Evolutionary conservation across 2,113 vertebrate genomes (phyloP), one percentile per base, ranked within the genome.

Genomic region (Myotis davidii): DNA sequence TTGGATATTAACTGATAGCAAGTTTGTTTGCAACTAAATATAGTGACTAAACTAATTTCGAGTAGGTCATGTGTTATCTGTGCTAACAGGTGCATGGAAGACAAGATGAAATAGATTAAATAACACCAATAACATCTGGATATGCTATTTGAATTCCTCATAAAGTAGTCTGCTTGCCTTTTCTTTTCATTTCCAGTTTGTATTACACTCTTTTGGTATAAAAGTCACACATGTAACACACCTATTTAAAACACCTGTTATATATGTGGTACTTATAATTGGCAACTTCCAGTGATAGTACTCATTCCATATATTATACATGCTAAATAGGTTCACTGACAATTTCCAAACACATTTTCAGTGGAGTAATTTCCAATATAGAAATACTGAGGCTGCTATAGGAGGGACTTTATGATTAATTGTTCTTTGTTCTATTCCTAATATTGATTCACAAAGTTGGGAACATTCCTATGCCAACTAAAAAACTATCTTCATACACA

Each of bases 1-100:
- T 97, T 93, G 96, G 90, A 56, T 76, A 85, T 84, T 91, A 97
- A 94, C 56, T 86, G 54, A 93, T 25, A 98, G 95, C 87, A 98
- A 94, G 50, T 91, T 74, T 97, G 95, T 85, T 39, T 96, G 12
- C 82, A 97, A 52, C 93, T 90, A 92, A 95, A 96, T 90, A 97
- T 70, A 85, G 54, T 52, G 83, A 93, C 79, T 96, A 27, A 20
- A 56, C 9, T 94, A 92, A 95, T 96, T 95, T 87, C 17, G 61
- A 82, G 95, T 94, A 32, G 11, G 59, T 96, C 85, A 12, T 61
- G 34, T 0, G 45, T 77, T 96, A 95, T 90, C 70, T 86, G 39
- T 76, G 90, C 74, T 95, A 98, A 98, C 74, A 97, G 94, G 93
- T 92, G 95, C 56, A 82, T 0, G 39, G 78, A 96, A 85, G 32